Evolutionary conservation across 2,113 vertebrate genomes (phyloP).

Genomic region (Platysteira castanea): DNA sequence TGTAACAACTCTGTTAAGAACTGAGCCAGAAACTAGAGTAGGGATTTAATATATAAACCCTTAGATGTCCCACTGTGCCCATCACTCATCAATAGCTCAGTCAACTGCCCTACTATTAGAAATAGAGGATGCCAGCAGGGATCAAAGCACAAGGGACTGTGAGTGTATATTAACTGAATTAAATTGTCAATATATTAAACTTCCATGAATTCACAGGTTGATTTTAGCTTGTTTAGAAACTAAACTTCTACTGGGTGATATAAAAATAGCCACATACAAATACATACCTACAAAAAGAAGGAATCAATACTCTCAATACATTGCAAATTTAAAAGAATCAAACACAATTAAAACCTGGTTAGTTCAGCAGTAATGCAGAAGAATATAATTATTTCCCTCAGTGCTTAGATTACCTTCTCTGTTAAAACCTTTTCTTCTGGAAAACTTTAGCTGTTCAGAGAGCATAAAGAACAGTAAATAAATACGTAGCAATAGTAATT

Average conservation of each 20-base stretch:
- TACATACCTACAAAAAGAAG: background rate
- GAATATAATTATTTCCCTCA: constrained; percentile 38
- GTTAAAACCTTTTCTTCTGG: constrained; percentile 53
- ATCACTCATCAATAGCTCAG: constrained; percentile 12
- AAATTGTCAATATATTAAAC: constrained; percentile 22
- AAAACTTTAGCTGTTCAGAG: constrained; percentile 45
- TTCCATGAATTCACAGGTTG: background rate
- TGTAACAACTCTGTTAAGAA: background rate
- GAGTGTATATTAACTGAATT: constrained; percentile 17
- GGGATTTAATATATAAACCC: background rate
- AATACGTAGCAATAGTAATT: constrained; percentile 16
- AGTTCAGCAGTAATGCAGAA: background rate
- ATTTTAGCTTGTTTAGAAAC: constrained; percentile 18
- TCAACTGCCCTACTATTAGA: constrained; percentile 22
- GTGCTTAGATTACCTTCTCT: constrained; percentile 23
- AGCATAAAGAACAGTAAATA: constrained; percentile 47
- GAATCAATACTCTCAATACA: constrained; percentile 33
- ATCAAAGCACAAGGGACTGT: background rate
- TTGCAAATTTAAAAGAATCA: constrained; percentile 25
- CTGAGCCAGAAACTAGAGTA: background rate
- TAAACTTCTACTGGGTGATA: background rate
- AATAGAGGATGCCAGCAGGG: background rate
- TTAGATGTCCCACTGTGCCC: background rate
- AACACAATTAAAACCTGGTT: constrained; percentile 60
- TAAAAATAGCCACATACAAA: background rate